Evolutionary conservation across 2,888 invertebrate genomes (phyloP), one percentile per base, ranked within the genome.

Genomic region (Myopa testacea): DNA sequence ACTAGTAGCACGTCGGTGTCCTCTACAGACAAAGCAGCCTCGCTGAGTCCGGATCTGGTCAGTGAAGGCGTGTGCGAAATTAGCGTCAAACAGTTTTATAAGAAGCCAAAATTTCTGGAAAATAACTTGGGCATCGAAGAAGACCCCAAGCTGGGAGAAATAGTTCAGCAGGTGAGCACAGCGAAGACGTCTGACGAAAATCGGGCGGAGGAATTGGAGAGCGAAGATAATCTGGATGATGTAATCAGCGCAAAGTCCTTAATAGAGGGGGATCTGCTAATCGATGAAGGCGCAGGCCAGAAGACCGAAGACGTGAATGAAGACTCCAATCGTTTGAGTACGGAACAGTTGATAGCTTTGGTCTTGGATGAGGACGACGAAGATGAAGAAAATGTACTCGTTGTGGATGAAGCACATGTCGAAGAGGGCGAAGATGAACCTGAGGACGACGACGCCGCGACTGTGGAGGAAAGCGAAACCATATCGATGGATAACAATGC

Each of bases 71-170:
- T 89, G 2, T 87, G 87, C 74, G 88, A 85, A 76, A 89, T 88
- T 5, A 88, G 89, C 76, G 89, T 90, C 0, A 88, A 89, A n/a
- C 87, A 88, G 80, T 90, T 90, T 77, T 90, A 89, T 78, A 89
- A 89, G 79, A 88, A 89, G 78, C 88, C 90, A 6, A 87, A 89
- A 78, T 90, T 90, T 78, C 80, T 90, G 38, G 89, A 89, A 80
- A 90, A 90, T 78, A 90, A 90, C 80, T 81, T 89, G 77, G 90
- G 90, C 38, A 90, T 90, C 70, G 90, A 90, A 77, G 86, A 89
- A 78, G 90, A 90, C 83, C 90, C 90, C 0, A 89, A 90, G 79
- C 78, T 90, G 60, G 89, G 90, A 7, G 90, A 88, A 80, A 88
- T 90, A 76, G 88, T 90, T 0, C 89, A 90, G 79, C 87, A 85